A percentile compares a stretch with the other conserved stretches of the same genome.
phyloP scores from a whole-genome alignment of 2,113 vertebrate species.

The Elephantulus edwardii region DNA sequence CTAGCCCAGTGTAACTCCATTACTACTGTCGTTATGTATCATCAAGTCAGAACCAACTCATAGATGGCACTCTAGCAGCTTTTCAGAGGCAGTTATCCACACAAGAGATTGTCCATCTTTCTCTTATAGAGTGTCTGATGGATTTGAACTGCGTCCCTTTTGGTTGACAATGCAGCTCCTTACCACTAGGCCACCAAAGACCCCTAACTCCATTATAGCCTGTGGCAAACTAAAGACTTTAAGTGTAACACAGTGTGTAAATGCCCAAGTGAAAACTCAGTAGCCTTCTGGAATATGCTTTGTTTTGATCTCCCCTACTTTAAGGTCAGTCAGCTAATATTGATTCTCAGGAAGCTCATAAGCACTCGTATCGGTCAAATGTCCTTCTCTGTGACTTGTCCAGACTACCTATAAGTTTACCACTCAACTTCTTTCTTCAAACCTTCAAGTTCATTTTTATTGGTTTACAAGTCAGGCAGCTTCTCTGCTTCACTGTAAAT shows the following conservation, averaged over 20 bases:
- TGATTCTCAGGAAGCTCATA: background rate
- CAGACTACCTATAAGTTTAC: background rate
- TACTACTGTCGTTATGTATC: too few species aligned
- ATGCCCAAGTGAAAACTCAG: slow-evolving; percentile 30
- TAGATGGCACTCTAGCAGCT: too few species aligned
- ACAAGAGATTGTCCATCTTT: too few species aligned
- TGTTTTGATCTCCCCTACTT: background rate
- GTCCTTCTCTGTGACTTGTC: background rate
- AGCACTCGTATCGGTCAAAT: background rate
- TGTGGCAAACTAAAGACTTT: background rate
- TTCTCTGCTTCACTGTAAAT: background rate
- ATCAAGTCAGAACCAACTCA: too few species aligned
- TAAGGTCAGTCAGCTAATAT: background rate
- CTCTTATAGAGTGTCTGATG: too few species aligned
- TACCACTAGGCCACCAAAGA: too few species aligned
- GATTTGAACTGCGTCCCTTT: too few species aligned
- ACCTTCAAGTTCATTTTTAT: background rate
- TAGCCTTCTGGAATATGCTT: background rate
- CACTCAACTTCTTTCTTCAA: background rate
- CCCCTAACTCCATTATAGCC: too few species aligned
- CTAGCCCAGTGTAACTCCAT: background rate
- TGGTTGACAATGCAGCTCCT: too few species aligned
- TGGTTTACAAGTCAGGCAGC: accelerated
- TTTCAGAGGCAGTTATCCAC: too few species aligned
- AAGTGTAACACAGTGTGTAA: background rate